Conservation (phyloP, 2,113 vertebrate species). For the Nycticorax nycticorax region DNA sequence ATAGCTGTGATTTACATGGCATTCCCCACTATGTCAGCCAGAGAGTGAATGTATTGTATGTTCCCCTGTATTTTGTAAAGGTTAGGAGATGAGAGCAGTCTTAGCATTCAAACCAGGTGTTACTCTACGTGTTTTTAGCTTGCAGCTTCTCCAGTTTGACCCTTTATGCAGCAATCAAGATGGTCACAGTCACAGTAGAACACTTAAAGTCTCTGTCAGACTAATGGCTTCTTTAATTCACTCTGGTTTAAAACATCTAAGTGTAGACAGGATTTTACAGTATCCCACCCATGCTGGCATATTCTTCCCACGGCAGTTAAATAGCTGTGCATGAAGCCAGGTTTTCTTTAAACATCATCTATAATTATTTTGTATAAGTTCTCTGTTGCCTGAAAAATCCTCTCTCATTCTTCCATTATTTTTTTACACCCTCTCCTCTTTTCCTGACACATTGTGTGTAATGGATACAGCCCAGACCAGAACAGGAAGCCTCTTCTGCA, state of each 20-base stretch:
- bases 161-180: neutral
- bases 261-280: neutral
- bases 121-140: neutral
- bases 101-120: neutral
- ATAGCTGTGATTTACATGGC: neutral
- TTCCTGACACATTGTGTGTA: neutral
- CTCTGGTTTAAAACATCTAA: neutral
- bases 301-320: neutral
- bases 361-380: neutral
- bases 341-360: neutral
- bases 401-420: neutral
- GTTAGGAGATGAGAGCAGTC: neutral
- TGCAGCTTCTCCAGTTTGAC: neutral
- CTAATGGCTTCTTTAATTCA: neutral
- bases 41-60: neutral
- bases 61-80: neutral
- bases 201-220: neutral
- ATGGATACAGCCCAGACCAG: constrained; percentile 44
- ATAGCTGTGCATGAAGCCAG: neutral
- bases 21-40: neutral
- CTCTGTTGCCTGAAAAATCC: neutral
- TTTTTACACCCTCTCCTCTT: constrained; percentile 2
- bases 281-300: constrained; percentile 32
- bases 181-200: neutral
- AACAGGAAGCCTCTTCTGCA: neutral